These are phyloP conservation scores for Aphaenogaster ashmeadi DNA, from an alignment of 1,140 invertebrate species.

Conservation along the genomic window DNA sequence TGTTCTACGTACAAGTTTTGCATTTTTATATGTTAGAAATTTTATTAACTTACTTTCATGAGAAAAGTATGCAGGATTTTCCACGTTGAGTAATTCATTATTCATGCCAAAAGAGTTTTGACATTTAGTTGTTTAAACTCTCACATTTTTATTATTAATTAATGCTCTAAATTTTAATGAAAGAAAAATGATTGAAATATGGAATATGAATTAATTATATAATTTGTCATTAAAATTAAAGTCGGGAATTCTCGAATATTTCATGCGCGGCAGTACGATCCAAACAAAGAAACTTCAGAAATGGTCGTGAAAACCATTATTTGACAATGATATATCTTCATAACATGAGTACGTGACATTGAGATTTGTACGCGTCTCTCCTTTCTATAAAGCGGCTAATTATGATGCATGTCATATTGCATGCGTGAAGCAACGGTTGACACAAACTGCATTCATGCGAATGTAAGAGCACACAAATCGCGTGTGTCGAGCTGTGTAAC, in stretches of 20 bases:
- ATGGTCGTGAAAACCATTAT: background rate
- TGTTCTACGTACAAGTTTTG: background rate
- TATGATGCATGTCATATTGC: constrained; percentile 5
- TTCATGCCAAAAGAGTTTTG: background rate
- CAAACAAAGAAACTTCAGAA: background rate
- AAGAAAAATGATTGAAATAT: background rate
- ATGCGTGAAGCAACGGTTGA: constrained; percentile 16
- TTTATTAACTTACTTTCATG: background rate
- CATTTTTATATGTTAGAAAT: background rate
- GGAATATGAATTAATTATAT: background rate
- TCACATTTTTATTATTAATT: background rate
- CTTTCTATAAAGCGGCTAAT: constrained; percentile 30
- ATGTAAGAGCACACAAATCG: background rate
- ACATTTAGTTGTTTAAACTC: background rate
- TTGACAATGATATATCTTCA: background rate
- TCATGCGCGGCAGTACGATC: background rate
- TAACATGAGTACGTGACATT: background rate
- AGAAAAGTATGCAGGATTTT: background rate
- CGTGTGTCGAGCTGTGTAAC: background rate
- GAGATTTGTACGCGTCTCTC: background rate
- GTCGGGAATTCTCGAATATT: background rate
- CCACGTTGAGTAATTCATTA: background rate
- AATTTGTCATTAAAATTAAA: background rate
- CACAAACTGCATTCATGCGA: background rate
- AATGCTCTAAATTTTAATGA: background rate